A percentile compares a stretch with the other conserved stretches of the same genome.
phyloP scores from a whole-genome alignment of 2,888 invertebrate species.

The Elmis aenea region DNA sequence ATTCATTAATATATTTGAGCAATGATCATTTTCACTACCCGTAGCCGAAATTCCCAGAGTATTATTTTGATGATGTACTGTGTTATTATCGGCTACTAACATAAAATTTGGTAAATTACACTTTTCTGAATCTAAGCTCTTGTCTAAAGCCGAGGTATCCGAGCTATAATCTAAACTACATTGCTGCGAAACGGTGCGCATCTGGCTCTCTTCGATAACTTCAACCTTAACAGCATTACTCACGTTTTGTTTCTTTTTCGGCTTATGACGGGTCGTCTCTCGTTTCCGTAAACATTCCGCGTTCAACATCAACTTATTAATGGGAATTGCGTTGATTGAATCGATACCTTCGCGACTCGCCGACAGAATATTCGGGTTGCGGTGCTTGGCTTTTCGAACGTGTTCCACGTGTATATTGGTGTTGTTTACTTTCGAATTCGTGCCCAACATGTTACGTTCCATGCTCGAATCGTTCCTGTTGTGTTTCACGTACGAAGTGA shows the following conservation, averaged over 20 bases:
- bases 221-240: constrained; percentile 18
- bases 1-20: neutral
- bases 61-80: too few species aligned
- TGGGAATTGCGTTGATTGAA: constrained; percentile 34
- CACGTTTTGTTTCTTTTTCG: constrained; percentile 32
- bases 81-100: neutral
- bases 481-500: constrained; percentile 24
- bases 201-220: constrained; percentile 36
- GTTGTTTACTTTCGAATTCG: constrained; percentile 74
- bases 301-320: constrained; percentile 37
- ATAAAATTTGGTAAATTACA: neutral
- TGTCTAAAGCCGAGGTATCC: constrained; percentile 41
- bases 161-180: constrained; percentile 68
- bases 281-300: constrained; percentile 35
- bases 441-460: constrained; percentile 56
- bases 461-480: constrained; percentile 51
- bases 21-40: neutral
- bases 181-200: constrained; percentile 66
- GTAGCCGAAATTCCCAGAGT: neutral
- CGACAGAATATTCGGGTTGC: constrained; percentile 63
- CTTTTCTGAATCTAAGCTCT: constrained; percentile 3
- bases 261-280: constrained; percentile 29
- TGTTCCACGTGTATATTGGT: constrained; percentile 72
- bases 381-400: constrained; percentile 54
- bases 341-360: constrained; percentile 58